Percentiles rank a stretch among this genome's conserved stretches.
phyloP scores from a whole-genome alignment of 2,888 invertebrate genomes.

The Matsumyia berberina region DNA sequence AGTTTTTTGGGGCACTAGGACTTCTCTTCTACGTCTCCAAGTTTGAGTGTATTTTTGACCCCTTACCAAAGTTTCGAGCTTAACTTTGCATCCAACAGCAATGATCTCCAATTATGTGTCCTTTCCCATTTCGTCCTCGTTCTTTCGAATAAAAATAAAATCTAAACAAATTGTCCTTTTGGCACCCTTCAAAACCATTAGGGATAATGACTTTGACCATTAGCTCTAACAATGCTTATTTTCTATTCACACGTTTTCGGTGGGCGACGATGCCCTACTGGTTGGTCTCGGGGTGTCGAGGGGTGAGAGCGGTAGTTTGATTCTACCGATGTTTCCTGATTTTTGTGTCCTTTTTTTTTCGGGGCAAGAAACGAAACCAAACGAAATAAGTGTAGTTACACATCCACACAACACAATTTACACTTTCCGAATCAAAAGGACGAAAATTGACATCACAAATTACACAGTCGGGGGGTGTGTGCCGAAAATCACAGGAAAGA shows the following conservation, averaged over 20 bases:
- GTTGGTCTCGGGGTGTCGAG: slow-evolving; percentile 7
- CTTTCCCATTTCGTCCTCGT: slow-evolving; percentile 51
- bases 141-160: slow-evolving; percentile 69
- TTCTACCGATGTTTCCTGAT: slow-evolving; percentile 28
- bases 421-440: slow-evolving; percentile 42
- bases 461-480: slow-evolving; percentile 19
- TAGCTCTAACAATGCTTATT: slow-evolving; percentile 72
- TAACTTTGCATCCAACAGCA: slow-evolving; percentile 2
- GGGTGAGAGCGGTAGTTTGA: slow-evolving; percentile 32
- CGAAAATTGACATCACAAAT: slow-evolving; percentile 55
- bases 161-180: slow-evolving; percentile 72
- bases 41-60: slow-evolving; percentile 22
- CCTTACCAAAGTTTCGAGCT: slow-evolving; percentile 7
- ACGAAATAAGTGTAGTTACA: slow-evolving; percentile 10
- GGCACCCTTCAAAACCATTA: slow-evolving; percentile 75
- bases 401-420: slow-evolving; percentile 14
- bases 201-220: slow-evolving; percentile 75
- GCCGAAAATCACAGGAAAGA: slow-evolving; percentile 22
- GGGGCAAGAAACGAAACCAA: not conserved
- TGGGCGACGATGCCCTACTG: slow-evolving; percentile 25
- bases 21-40: slow-evolving; percentile 5
- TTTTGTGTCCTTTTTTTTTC: slow-evolving; percentile 14
- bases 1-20: slow-evolving; percentile 20
- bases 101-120: slow-evolving; percentile 63
- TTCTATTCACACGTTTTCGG: slow-evolving; percentile 69